A percentile compares a stretch with the other conserved stretches of the same genome.
Conservation (phyloP, 2,797 vertebrate species). For the Heterohyrax brucei region DNA sequence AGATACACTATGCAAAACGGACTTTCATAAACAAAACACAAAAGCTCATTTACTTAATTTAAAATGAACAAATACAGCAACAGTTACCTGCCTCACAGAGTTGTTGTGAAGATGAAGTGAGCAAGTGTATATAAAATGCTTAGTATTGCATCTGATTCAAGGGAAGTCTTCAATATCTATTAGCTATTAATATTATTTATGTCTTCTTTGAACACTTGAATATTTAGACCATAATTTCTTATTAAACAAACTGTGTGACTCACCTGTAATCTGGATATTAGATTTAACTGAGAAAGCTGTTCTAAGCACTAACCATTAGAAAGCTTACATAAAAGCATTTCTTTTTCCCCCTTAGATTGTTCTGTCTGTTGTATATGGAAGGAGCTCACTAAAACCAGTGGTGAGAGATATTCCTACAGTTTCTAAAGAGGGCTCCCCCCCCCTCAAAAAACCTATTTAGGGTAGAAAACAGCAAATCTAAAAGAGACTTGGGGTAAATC, state of each 20-base stretch:
- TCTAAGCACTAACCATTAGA: slow-evolving; percentile 48
- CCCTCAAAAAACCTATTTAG: neutral
- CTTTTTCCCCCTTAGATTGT: slow-evolving; percentile 51
- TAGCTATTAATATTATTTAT: slow-evolving; percentile 40
- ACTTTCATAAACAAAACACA: slow-evolving; percentile 62
- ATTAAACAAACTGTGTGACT: neutral
- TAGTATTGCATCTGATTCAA: slow-evolving; percentile 19
- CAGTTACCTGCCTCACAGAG: slow-evolving; percentile 18
- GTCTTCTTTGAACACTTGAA: slow-evolving; percentile 5
- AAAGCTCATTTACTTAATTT: slow-evolving; percentile 61
- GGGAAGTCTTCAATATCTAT: neutral
- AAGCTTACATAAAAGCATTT: slow-evolving; percentile 36
- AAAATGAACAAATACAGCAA: slow-evolving; percentile 40
- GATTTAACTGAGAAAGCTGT: slow-evolving; percentile 45
- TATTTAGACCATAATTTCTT: neutral
- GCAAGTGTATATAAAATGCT: slow-evolving; percentile 5
- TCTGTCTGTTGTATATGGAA: slow-evolving; percentile 4
- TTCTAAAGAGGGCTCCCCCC: slow-evolving; percentile 4
- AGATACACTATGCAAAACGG: neutral
- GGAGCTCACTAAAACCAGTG: slow-evolving; percentile 43
- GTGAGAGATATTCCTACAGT: neutral
- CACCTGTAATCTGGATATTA: slow-evolving; percentile 20
- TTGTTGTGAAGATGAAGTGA: slow-evolving; percentile 55
- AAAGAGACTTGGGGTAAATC: slow-evolving; percentile 49
- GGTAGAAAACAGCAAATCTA: slow-evolving; percentile 33